phyloP scores from a whole-genome alignment of 2,888 invertebrate genomes.

The Anaspis maculata region DNA sequence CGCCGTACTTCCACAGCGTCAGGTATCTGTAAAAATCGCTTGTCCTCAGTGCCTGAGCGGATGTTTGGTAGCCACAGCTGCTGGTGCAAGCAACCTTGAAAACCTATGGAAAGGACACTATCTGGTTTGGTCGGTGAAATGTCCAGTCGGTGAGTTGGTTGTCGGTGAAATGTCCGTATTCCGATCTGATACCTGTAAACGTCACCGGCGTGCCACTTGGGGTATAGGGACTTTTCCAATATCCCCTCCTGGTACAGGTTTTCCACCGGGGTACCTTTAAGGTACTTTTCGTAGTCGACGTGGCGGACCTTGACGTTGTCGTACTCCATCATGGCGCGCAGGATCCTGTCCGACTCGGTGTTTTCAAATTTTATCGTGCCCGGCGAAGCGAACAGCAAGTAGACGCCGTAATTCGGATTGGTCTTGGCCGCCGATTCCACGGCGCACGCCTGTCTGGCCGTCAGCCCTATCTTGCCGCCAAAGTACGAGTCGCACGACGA shows the following conservation, averaged over 20 bases:
- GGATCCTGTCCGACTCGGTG: conserved; percentile 31
- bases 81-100: no score
- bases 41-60: no score
- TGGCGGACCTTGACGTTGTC: conserved; percentile 47
- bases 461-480: conserved; percentile 39
- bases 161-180: no score
- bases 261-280: conserved; percentile 50
- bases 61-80: no score
- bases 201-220: conserved; percentile 55
- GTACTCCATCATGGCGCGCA: conserved; percentile 40
- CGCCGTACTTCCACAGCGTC: conserved; percentile 67
- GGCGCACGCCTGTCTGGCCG: conserved; percentile 56
- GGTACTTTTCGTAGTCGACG: conserved; percentile 46
- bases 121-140: no score
- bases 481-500: conserved; percentile 49
- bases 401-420: conserved; percentile 51
- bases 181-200: conserved; percentile 39
- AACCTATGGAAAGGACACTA: no score
- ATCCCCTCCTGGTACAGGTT: conserved; percentile 44
- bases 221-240: conserved; percentile 48
- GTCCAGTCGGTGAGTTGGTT: no score
- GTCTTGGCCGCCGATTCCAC: conserved; percentile 58
- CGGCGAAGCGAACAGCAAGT: conserved; percentile 48
- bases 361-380: conserved; percentile 26
- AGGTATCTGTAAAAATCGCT: conserved; percentile 49